These are phyloP conservation scores for Bufo bufo DNA, from an alignment of 2,113 vertebrate species.

Conservation along the genomic window DNA sequence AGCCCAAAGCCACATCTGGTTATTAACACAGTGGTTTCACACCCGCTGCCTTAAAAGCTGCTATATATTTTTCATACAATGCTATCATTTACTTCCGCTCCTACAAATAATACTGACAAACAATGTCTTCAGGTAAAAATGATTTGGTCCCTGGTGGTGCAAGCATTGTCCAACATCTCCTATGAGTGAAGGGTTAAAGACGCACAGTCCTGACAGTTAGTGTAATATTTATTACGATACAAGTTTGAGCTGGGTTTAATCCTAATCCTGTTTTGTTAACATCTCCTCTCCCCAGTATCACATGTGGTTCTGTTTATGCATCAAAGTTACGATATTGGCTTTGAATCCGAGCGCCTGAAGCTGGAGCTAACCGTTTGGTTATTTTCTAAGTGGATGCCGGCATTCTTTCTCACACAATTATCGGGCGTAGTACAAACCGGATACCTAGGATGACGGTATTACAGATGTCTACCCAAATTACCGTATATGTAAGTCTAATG, in stretches of 20 bases:
- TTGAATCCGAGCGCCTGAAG: background rate
- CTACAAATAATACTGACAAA: too few relatives aligned
- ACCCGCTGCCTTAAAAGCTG: too few relatives aligned
- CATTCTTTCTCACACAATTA: constrained; percentile 21
- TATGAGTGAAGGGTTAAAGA: background rate
- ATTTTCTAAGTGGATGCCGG: background rate
- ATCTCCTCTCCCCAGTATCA: background rate
- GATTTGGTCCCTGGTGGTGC: too few relatives aligned
- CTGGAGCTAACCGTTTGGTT: background rate
- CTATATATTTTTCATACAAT: too few relatives aligned
- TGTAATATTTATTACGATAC: background rate
- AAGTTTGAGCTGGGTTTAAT: background rate
- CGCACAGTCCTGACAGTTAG: background rate
- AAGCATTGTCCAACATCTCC: too few relatives aligned
- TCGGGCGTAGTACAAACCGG: background rate
- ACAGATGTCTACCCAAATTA: background rate
- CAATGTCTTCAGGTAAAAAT: too few relatives aligned
- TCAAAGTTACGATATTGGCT: constrained; percentile 31
- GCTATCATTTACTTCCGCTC: too few relatives aligned
- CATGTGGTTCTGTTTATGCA: constrained; percentile 39
- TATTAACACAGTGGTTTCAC: too few relatives aligned
- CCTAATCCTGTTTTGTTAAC: background rate
- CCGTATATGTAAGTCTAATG: background rate
- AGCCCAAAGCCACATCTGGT: too few relatives aligned
- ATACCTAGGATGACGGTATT: background rate